These are phyloP conservation scores for Alloscopus bannaensis DNA, from an alignment of 2,888 invertebrate genomes.

Conservation along the genomic window DNA sequence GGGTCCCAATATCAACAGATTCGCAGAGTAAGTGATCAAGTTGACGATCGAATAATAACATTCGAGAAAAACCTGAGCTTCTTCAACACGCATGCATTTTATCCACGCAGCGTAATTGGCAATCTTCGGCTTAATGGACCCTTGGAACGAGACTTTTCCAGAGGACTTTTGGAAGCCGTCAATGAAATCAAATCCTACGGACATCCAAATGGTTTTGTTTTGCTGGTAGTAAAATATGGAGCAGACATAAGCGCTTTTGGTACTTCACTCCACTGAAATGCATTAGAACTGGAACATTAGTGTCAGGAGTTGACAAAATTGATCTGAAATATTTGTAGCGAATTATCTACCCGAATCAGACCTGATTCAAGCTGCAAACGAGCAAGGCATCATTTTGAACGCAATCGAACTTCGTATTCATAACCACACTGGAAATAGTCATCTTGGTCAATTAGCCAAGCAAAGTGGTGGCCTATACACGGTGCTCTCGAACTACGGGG, in stretches of 20 bases:
- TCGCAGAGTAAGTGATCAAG: conserved; percentile 21
- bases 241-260: conserved; percentile 37
- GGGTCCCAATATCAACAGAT: conserved; percentile 25
- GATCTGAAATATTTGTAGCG: too few relatives aligned
- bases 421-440: background rate
- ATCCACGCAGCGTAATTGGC: conserved; percentile 35
- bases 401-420: conserved; percentile 50
- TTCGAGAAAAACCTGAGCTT: background rate
- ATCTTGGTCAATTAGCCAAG: conserved; percentile 12
- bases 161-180: conserved; percentile 43
- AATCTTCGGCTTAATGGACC: conserved; percentile 19
- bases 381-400: conserved; percentile 56
- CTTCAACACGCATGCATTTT: background rate
- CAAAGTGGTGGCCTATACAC: conserved; percentile 32
- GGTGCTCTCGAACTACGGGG: conserved; percentile 8
- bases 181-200: conserved; percentile 40
- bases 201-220: conserved; percentile 61
- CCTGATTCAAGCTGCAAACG: conserved; percentile 37
- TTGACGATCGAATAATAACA: background rate
- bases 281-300: too few relatives aligned
- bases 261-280: conserved; percentile 32
- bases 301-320: too few relatives aligned
- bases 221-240: conserved; percentile 64
- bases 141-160: conserved; percentile 45
- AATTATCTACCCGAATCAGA: conserved; percentile 50